Percentiles rank a stretch among this genome's conserved stretches.
These are phyloP conservation scores for Mesocentrotus franciscanus DNA, from an alignment of 53 echinoderm and acorn worm species.

Conservation along the genomic window DNA sequence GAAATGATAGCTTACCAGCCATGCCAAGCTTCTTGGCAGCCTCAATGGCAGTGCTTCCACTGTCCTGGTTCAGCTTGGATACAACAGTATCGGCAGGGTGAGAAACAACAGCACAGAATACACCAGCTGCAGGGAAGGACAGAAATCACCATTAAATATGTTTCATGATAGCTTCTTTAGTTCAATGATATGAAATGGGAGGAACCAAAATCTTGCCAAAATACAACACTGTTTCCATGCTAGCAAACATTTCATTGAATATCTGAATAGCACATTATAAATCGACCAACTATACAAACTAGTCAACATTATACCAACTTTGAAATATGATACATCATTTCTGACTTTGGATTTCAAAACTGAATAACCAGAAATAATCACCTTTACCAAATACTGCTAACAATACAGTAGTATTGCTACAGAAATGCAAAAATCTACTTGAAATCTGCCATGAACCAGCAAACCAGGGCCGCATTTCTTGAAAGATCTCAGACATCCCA, in stretches of 20 bases:
- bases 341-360: background rate
- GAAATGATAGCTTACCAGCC: slow-evolving; percentile 74
- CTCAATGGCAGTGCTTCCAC: slow-evolving; percentile 85
- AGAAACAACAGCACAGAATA: slow-evolving; percentile 95
- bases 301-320: too few relatives aligned
- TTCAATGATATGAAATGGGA: background rate
- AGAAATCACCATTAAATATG: background rate
- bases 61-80: slow-evolving; percentile 91
- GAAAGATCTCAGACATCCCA: too few relatives aligned
- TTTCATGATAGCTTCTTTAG: background rate
- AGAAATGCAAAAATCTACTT: background rate
- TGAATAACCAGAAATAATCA: background rate
- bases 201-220: too few relatives aligned
- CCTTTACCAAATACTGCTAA: background rate
- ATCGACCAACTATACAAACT: too few relatives aligned
- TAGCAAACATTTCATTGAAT: too few relatives aligned
- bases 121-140: slow-evolving; percentile 77
- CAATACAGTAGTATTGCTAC: background rate
- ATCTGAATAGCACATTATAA: too few relatives aligned
- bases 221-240: too few relatives aligned
- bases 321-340: too few relatives aligned
- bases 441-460: too few relatives aligned
- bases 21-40: slow-evolving; percentile 93
- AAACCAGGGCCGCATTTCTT: too few relatives aligned
- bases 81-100: slow-evolving; percentile 99